Evolutionary conservation across 2,113 vertebrate species (phyloP).

Genomic region (Phyllostomus discolor): DNA sequence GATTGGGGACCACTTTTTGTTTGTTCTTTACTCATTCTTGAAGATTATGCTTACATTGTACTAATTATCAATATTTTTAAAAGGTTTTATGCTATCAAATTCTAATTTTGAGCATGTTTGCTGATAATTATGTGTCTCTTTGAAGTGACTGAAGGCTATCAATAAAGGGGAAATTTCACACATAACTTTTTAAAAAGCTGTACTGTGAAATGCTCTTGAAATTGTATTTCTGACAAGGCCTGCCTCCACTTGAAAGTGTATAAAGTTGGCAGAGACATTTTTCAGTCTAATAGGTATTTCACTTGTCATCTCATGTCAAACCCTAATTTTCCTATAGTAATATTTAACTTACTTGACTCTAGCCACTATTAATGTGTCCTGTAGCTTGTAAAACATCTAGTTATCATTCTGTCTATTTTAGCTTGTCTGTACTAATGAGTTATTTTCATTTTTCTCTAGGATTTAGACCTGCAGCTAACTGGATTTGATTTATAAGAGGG

Average conservation of each 20-base stretch:
- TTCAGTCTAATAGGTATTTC: constrained; percentile 62
- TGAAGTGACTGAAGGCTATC: constrained; percentile 6
- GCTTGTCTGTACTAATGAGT: constrained; percentile 84
- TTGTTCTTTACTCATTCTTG: neutral
- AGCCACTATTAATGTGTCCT: constrained; percentile 73
- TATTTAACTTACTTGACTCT: constrained; percentile 71
- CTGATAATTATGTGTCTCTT: neutral
- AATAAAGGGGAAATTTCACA: neutral
- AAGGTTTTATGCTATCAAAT: neutral
- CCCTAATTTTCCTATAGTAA: constrained; percentile 63
- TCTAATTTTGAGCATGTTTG: constrained; percentile 1
- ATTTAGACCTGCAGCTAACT: constrained; percentile 84
- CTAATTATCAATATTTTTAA: neutral
- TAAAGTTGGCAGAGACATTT: constrained; percentile 62
- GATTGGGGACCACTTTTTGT: neutral
- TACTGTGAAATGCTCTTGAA: neutral
- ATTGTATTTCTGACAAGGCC: constrained; percentile 38
- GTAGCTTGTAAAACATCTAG: constrained; percentile 76
- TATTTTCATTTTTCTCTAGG: constrained; percentile 89
- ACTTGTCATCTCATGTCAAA: constrained; percentile 64
- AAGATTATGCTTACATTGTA: neutral
- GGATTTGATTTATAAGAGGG: constrained; percentile 87
- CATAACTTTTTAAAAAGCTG: neutral
- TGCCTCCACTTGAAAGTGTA: constrained; percentile 43
- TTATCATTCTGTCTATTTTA: constrained; percentile 79